Conservation (phyloP, 2,888 invertebrate species). For the Stenchaetothrips biformis region DNA sequence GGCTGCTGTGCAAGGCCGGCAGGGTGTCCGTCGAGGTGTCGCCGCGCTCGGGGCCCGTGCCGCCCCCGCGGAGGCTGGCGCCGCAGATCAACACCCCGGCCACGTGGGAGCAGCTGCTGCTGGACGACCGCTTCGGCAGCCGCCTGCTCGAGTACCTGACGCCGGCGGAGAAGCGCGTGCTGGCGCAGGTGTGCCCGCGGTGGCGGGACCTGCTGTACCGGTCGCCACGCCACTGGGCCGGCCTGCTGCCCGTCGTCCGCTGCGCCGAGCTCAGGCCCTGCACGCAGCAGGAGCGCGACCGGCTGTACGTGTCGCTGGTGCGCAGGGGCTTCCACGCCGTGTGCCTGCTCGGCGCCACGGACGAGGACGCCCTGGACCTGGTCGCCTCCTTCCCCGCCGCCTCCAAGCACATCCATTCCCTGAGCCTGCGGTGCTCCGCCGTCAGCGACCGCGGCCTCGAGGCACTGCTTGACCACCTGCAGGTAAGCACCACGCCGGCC, state of each 20-base stretch:
- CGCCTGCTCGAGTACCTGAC: constrained; percentile 76
- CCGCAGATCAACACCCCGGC: constrained; percentile 32
- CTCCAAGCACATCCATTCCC: constrained; percentile 73
- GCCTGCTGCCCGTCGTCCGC: constrained; percentile 76
- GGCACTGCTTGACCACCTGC: constrained; percentile 78
- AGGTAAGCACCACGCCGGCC: constrained; percentile 52
- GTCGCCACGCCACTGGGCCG: constrained; percentile 81
- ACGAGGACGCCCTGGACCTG: constrained; percentile 84
- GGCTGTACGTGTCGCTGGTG: constrained; percentile 75
- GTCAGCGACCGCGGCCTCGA: constrained; percentile 88
- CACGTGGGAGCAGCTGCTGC: constrained; percentile 54
- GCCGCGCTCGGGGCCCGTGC: constrained; percentile 43
- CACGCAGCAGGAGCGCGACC: constrained; percentile 43
- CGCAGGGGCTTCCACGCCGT: constrained; percentile 81
- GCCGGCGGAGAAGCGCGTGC: constrained; percentile 67
- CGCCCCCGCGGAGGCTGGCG: constrained; percentile 33
- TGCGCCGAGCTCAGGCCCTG: constrained; percentile 70
- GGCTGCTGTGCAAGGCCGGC: constrained; percentile 30
- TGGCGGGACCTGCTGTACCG: constrained; percentile 89
- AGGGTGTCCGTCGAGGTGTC: constrained; percentile 44
- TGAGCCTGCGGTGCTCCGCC: constrained; percentile 82
- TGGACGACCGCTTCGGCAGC: constrained; percentile 68
- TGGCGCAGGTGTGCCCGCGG: constrained; percentile 76
- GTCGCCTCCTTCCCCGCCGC: constrained; percentile 79
- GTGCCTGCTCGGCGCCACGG: constrained; percentile 77